Conservation (phyloP, 2,113 vertebrate genomes). For the Corythaeola cristata region DNA sequence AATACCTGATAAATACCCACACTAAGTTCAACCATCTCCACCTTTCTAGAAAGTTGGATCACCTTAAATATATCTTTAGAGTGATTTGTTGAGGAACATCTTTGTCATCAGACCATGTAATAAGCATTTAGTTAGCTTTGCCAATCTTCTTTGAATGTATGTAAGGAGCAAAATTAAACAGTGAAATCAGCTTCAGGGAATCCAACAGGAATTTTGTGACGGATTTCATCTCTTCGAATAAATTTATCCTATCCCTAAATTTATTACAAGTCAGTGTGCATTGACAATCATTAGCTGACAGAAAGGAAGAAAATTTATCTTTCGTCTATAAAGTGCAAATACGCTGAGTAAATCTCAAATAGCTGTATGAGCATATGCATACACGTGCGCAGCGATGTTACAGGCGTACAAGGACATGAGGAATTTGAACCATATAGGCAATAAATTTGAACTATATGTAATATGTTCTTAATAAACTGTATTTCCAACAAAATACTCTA, state of each 20-base stretch:
- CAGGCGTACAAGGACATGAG: neutral
- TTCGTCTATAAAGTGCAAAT: neutral
- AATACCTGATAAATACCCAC: neutral
- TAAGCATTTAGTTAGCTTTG: neutral
- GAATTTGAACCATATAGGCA: neutral
- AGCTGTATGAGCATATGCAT: neutral
- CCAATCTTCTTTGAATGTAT: neutral
- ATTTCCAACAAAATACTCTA: neutral
- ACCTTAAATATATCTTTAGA: neutral
- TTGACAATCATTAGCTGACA: neutral
- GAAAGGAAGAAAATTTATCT: neutral
- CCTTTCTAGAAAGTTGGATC: neutral
- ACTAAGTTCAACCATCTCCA: neutral
- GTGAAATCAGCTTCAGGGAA: neutral
- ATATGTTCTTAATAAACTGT: neutral
- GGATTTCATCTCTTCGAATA: neutral
- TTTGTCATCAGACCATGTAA: neutral
- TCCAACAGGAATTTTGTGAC: neutral
- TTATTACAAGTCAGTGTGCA: neutral
- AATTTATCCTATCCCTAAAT: neutral
- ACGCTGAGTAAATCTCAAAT: neutral
- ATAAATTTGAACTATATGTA: neutral
- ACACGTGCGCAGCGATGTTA: neutral
- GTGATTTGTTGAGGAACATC: neutral
- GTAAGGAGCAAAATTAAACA: neutral